Base-by-base conservation (phyloP, 2,797 vertebrate genomes). In the Oophaga sylvatica region DNA sequence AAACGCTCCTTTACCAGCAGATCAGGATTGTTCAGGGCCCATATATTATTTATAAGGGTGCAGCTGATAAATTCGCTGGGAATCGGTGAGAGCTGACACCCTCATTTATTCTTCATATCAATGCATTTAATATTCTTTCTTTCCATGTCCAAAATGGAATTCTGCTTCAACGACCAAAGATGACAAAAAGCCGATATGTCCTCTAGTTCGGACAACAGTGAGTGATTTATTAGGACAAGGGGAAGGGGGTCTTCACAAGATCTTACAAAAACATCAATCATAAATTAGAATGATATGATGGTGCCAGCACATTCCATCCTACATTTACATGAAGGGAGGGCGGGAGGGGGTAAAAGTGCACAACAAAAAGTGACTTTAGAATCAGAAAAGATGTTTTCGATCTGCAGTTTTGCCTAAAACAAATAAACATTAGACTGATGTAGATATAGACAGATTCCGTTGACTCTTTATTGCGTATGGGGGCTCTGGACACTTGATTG, bases 111-210 rank as follows among this genome's bases (percentile, higher is more conserved):
- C 26, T 35, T 41, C 22, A n/a, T 31, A 79, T 0, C 29, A 20
- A 35, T 62, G 56, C 57, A 35, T 63, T 45, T 63, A 11, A 80
- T 63, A 15, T 20, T 80, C 78, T 45, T 62, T 80, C 17, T 13
- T 41, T 62, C 19, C 29, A 62, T 73, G 29, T 26, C 81, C 57
- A 83, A n/a, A 41, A 35, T 20, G n/a, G 22, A 73, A 84, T 84
- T 59, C 19, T 60, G 22, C 22, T n/a, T 59, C 68, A 41, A 26
- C 35, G 73, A 75, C 35, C n/a, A 35, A 83, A 83, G 10, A 22
- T 60, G 81, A 73, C 82, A 84, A 45, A 84, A 76, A 75, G 70
- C 70, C 57, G n/a, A 76, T 84, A 84, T 29, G 83, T 76, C 83
- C 68, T 84, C 8, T 84, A 29, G 31, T 73, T 1, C 31, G 29